Base-by-base conservation (phyloP, 2,888 invertebrate species). In the Rhyacophila evoluta region DNA sequence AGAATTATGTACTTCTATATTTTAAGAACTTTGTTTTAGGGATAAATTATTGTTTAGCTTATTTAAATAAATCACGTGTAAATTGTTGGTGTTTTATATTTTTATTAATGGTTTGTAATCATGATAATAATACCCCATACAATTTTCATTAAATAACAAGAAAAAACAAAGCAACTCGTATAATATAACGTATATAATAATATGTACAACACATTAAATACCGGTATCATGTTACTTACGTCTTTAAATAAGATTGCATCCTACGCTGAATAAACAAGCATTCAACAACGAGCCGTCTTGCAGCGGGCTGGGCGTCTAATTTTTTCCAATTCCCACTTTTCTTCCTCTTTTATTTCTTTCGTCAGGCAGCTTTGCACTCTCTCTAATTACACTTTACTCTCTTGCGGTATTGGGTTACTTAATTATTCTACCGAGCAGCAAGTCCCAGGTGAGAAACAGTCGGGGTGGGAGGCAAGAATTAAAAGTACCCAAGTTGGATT, bases 351-450 rank as follows among this genome's bases (percentile, higher is more conserved):
- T 55, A 55, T 55, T 55, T 55, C 55, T 79, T 75, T 75, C 75
- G 39, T 39, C 74, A 38, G 39, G 28, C 67, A 69, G 75, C 69
- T 75, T 79, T 75, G 75, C 75, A 79, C 79, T 79, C 79, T 81
- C 81, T 81, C 79, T 81, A 81, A 81, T 81, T 81, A 81, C 81
- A 79, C 67, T 71, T 77, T 69, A 39, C 78, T 55, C 19, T 36
- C 76, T 25, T 36, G 67, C 68, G 36, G 79, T 73, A 76, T 81
- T 77, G 78, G 78, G 79, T 81, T 81, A 81, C 81, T 81, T 81
- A 81, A 81, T 81, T 81, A 81, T 79, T 81, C 81, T 74, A 78
- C 75, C 3, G 75, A 72, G 41, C 36, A 29, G 67, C 74, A 27
- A 73, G 28, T 25, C 76, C 76, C 72, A 28, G 33, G 38, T 55